Percentiles rank a stretch among this genome's conserved stretches.
These are phyloP conservation scores for Crambe crambe DNA, from an alignment of 37 sponge, comb jelly and placozoan species.

Conservation along the genomic window DNA sequence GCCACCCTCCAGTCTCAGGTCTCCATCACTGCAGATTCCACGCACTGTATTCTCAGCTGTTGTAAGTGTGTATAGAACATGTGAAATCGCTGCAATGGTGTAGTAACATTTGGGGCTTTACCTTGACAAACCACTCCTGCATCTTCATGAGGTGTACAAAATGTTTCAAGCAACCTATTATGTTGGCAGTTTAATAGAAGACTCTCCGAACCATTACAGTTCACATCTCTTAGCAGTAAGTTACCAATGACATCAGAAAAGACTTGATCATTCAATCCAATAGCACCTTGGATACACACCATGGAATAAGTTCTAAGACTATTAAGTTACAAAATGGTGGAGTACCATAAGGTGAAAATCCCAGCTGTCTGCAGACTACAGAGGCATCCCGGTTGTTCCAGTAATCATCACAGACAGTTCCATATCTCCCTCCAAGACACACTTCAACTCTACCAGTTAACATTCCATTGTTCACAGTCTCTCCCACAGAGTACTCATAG, in stretches of 20 bases:
- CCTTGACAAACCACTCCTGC: constrained; percentile 17
- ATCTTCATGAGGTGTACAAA: neutral
- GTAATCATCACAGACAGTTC: constrained; percentile 1
- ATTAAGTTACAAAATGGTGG: too few relatives aligned
- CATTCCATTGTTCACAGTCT: neutral
- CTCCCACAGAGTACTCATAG: neutral
- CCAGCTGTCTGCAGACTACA: constrained; percentile 1
- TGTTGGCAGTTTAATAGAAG: neutral
- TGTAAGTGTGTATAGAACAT: too few relatives aligned
- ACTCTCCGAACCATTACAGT: neutral
- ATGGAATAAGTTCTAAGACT: too few relatives aligned
- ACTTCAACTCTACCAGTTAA: neutral
- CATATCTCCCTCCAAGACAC: neutral
- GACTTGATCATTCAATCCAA: constrained; percentile 3
- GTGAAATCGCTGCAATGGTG: too few relatives aligned
- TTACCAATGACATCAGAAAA: constrained; percentile 30
- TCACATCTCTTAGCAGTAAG: neutral
- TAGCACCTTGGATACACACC: neutral
- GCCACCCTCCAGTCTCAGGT: neutral
- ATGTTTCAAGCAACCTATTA: neutral
- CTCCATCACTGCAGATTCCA: neutral
- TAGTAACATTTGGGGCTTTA: too few relatives aligned
- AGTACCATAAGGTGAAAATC: neutral
- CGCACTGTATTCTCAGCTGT: neutral
- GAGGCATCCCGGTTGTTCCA: constrained; percentile 8